Conservation (phyloP, 2,888 invertebrate genomes). For the Lithophane socia region DNA sequence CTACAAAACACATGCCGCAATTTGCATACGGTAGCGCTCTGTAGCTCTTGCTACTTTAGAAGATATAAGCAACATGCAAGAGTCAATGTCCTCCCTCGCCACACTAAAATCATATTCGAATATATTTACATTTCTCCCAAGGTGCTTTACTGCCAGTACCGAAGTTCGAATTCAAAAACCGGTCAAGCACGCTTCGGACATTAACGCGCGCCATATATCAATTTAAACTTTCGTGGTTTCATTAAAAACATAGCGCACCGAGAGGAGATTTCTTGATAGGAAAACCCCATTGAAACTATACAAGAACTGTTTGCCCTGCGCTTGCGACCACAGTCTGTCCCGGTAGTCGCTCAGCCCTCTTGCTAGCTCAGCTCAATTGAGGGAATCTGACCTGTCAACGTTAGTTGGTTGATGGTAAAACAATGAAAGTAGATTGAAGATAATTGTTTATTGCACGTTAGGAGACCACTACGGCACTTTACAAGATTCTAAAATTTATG, state of each 20-base stretch:
- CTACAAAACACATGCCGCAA: not conserved
- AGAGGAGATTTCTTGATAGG: not conserved
- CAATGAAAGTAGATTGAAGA: no score
- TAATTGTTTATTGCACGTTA: no score
- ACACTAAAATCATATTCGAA: slow-evolving; percentile 81
- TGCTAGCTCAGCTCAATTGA: no score
- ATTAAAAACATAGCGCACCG: slow-evolving; percentile 26
- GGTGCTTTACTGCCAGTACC: slow-evolving; percentile 73
- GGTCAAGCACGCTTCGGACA: slow-evolving; percentile 64
- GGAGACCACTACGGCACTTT: no score
- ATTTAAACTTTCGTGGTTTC: slow-evolving; percentile 53
- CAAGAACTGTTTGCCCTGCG: not conserved
- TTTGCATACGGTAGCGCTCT: slow-evolving; percentile 25
- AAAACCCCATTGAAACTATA: not conserved
- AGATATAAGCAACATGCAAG: slow-evolving; percentile 66
- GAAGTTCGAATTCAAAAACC: slow-evolving; percentile 64
- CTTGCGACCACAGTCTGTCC: not conserved
- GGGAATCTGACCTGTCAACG: no score
- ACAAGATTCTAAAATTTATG: no score
- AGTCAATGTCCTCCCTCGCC: slow-evolving; percentile 81
- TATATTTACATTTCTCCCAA: slow-evolving; percentile 81
- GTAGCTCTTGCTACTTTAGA: slow-evolving; percentile 53
- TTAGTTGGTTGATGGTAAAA: no score
- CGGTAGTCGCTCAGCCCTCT: no score
- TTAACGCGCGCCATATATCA: slow-evolving; percentile 54